These are phyloP conservation scores for Spodoptera picta DNA, from an alignment of 2,888 invertebrate species.

Conservation along the genomic window DNA sequence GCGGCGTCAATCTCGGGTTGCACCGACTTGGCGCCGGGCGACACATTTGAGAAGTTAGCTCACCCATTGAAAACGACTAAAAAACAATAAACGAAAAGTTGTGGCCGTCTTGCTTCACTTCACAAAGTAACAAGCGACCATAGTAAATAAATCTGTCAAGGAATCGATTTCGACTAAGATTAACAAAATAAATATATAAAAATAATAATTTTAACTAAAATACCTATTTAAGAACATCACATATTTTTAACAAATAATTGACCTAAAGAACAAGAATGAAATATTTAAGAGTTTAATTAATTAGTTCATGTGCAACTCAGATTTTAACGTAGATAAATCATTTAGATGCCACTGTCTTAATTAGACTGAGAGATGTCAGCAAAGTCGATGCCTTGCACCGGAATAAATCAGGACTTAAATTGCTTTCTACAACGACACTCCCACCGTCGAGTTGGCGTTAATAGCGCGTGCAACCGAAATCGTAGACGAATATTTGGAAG, in stretches of 20 bases:
- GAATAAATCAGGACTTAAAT: constrained; percentile 85
- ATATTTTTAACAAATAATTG: background rate
- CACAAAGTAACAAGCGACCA: constrained; percentile 78
- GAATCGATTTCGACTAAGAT: constrained; percentile 61
- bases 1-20: constrained; percentile 84
- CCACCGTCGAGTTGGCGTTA: constrained; percentile 84
- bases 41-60: constrained; percentile 80
- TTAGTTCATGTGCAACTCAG: constrained; percentile 53
- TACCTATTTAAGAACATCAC: no score
- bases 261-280: constrained; percentile 21
- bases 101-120: constrained; percentile 76
- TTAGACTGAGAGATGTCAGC: constrained; percentile 83
- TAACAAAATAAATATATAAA: no score
- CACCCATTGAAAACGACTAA: constrained; percentile 73
- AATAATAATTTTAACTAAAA: no score
- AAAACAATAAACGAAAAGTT: constrained; percentile 75
- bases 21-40: constrained; percentile 82
- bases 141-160: constrained; percentile 70
- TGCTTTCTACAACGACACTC: constrained; percentile 86
- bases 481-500: constrained; percentile 79
- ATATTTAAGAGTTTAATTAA: constrained; percentile 57
- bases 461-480: constrained; percentile 87
- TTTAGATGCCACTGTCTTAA: constrained; percentile 78
- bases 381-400: constrained; percentile 73
- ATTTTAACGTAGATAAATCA: constrained; percentile 75